Evolutionary conservation across 2,797 vertebrate genomes (phyloP).

Genomic region (Eutrigla gurnardus): DNA sequence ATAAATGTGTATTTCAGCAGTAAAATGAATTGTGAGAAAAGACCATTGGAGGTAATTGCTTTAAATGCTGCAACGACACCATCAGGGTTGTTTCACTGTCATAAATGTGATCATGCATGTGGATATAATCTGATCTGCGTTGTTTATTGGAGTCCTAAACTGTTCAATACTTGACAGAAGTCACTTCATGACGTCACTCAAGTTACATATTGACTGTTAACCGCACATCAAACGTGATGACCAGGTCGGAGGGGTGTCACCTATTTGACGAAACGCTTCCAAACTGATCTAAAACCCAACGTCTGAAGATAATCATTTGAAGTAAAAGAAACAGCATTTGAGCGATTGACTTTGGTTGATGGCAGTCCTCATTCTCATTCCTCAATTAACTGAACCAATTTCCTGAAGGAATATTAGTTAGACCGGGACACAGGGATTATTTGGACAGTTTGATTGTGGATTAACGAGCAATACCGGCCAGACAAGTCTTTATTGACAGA

Average conservation of each 20-base stretch:
- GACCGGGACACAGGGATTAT: neutral
- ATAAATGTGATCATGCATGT: slow-evolving; percentile 14
- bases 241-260: neutral
- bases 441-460: neutral
- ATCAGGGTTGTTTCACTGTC: slow-evolving; percentile 17
- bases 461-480: neutral
- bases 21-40: slow-evolving; percentile 30
- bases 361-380: too few species aligned
- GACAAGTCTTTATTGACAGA: neutral
- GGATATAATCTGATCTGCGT: neutral
- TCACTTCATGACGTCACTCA: too few species aligned
- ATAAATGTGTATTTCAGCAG: slow-evolving; percentile 17
- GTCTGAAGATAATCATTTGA: neutral
- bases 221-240: neutral
- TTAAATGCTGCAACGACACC: slow-evolving; percentile 11
- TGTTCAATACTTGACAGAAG: too few species aligned
- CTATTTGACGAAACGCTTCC: neutral
- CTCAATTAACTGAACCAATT: neutral
- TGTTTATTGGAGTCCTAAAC: neutral
- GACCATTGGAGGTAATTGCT: slow-evolving; percentile 24
- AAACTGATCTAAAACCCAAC: neutral
- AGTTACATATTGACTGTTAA: neutral
- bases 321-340: neutral
- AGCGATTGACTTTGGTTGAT: neutral
- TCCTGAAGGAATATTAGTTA: neutral